Percentiles rank a stretch among this genome's conserved stretches.
phyloP scores from a whole-genome alignment of 2,888 invertebrate genomes.

The Leptarthrus brevirostris region DNA sequence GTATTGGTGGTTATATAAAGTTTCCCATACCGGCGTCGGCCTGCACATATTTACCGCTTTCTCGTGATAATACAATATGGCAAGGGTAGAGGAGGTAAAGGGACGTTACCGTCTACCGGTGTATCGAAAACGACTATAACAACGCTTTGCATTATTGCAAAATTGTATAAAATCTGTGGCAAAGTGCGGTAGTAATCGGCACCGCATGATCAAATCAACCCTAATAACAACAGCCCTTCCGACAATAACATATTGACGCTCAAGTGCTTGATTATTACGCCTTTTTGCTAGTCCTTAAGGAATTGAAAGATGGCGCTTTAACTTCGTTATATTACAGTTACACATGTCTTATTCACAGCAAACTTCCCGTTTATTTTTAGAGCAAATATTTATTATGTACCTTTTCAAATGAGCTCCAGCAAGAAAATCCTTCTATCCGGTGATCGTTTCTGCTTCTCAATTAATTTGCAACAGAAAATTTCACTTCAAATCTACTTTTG shows the following conservation, averaged over 20 bases:
- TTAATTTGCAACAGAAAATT: background rate
- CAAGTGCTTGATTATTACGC: conserved; percentile 12
- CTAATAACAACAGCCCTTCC: background rate
- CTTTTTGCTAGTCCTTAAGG: background rate
- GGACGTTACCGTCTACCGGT: too few species aligned
- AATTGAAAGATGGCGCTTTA: conserved; percentile 9
- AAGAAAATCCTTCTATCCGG: conserved; percentile 29
- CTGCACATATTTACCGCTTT: background rate
- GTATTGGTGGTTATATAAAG: too few species aligned
- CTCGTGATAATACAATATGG: background rate
- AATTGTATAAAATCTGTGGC: background rate
- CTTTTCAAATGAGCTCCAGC: conserved; percentile 9
- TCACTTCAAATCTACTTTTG: conserved; percentile 16
- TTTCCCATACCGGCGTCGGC: conserved; percentile 29
- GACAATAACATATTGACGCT: conserved; percentile 22
- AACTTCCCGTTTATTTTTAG: background rate
- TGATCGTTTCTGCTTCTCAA: background rate
- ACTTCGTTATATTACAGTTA: conserved; percentile 28
- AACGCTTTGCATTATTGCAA: background rate
- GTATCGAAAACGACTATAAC: background rate
- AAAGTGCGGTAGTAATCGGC: background rate
- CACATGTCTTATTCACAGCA: background rate
- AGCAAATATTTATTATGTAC: conserved; percentile 12
- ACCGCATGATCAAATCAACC: background rate
- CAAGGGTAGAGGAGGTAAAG: background rate